Base-by-base conservation (phyloP, 2,113 vertebrate genomes). In the Eubucco bourcierii region DNA sequence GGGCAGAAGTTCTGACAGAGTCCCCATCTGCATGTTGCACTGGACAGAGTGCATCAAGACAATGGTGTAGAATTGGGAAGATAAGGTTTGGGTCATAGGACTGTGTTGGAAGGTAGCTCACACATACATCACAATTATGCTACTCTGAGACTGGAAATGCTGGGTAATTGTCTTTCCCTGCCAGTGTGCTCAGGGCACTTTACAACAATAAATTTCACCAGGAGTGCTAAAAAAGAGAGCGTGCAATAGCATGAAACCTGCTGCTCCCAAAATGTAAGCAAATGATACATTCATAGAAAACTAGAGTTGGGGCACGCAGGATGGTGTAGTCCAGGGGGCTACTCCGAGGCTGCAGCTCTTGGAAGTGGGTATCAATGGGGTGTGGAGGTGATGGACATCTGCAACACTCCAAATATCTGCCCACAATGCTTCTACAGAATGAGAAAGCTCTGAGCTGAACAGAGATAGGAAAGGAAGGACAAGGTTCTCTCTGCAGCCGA, bases 141-240 rank as follows among this genome's bases (percentile, higher is more conserved):
- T 92, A 88, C 60, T 58, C 92, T 2, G 24, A 90, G 90, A 73
- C 94, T 96, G 90, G 94, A 96, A 93, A 90, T 89, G 90, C 95
- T 93, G 88, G 88, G 92, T 95, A 93, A 94, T 95, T 94, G 94
- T 95, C 94, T 95, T 92, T 96, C 81, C 91, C 95, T 95, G 92
- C 86, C 94, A 94, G 88, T 96, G 94, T 58, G 95, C 96, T 93
- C 88, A 94, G 84, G 88, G 95, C 68, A 2, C 67, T 96, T 94
- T 94, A 55, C 79, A 93, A 94, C 94, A 93, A 95, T 90, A 93
- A 90, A 96, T 93, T 93, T 92, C 91, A 94, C 91, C 91, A 93
- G 76, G 72, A 96, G 84, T 87, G 87, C 79, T 93, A 83, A 91
- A 83, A 93, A 84, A 5, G 64, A 60, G 88, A 90, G 28, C 95